Evolutionary conservation across 2,888 invertebrate species (phyloP).

Genomic region (Sepioteuthis lessoniana): DNA sequence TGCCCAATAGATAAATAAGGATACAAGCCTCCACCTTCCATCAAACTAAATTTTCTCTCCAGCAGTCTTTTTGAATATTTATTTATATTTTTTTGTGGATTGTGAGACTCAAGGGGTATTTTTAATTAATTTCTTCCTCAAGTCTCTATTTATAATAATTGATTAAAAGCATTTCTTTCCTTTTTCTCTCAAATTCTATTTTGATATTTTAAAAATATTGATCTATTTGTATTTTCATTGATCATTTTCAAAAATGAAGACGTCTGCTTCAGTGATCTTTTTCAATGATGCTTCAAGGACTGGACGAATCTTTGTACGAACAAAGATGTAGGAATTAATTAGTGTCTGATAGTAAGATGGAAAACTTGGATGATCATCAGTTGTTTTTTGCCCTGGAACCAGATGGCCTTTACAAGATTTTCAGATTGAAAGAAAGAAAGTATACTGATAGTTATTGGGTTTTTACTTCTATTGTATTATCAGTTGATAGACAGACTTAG

Average conservation of each 20-base stretch:
- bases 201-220: background rate
- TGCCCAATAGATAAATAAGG: background rate
- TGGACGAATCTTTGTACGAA: background rate
- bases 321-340: background rate
- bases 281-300: conserved; percentile 18
- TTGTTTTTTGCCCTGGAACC: background rate
- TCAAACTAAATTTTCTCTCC: background rate
- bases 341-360: background rate
- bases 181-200: background rate
- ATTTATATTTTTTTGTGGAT: too few relatives aligned
- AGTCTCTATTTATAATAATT: conserved; percentile 23
- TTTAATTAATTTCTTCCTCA: background rate
- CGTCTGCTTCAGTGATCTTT: conserved; percentile 10
- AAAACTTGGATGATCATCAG: background rate
- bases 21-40: background rate
- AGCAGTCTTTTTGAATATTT: background rate
- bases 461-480: background rate
- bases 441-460: background rate
- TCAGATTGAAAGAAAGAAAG: background rate
- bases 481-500: too few relatives aligned
- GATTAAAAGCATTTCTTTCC: background rate
- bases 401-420: background rate
- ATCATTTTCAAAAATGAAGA: background rate
- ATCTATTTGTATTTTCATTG: conserved; percentile 23
- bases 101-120: background rate